Conservation (phyloP, 2,888 invertebrate genomes). For the Drosophila aldrichi region DNA sequence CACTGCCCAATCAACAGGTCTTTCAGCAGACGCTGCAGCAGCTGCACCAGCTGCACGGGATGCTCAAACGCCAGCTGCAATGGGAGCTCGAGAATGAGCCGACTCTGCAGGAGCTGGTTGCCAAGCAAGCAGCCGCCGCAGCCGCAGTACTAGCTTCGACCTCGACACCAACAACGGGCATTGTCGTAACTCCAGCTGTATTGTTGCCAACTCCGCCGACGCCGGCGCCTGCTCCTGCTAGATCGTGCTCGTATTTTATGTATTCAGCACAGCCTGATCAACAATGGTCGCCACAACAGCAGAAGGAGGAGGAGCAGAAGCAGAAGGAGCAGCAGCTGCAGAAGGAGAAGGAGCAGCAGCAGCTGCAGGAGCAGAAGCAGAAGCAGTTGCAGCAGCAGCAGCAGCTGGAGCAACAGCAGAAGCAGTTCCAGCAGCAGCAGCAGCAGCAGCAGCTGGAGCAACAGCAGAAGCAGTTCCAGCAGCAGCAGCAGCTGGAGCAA, state of each 20-base stretch:
- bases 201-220: not conserved
- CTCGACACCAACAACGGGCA: not conserved
- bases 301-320: not conserved
- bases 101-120: not conserved
- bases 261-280: not conserved
- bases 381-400: not conserved
- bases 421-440: not conserved
- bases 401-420: not conserved
- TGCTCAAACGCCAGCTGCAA: constrained; percentile 37
- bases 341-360: not conserved
- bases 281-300: not conserved
- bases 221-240: not conserved
- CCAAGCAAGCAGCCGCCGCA: not conserved
- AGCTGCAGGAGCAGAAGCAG: not conserved
- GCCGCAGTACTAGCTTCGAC: not conserved
- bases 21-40: constrained; percentile 25
- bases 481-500: not conserved
- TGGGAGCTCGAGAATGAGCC: not conserved
- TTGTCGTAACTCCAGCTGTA: not conserved
- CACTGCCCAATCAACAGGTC: constrained; percentile 27
- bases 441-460: not conserved
- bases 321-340: not conserved
- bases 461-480: not conserved
- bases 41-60: constrained; percentile 27
- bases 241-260: not conserved